Evolutionary conservation across 2,113 vertebrate genomes (phyloP), one percentile per base, ranked within the genome.

Genomic region (Cygnus buccinator): DNA sequence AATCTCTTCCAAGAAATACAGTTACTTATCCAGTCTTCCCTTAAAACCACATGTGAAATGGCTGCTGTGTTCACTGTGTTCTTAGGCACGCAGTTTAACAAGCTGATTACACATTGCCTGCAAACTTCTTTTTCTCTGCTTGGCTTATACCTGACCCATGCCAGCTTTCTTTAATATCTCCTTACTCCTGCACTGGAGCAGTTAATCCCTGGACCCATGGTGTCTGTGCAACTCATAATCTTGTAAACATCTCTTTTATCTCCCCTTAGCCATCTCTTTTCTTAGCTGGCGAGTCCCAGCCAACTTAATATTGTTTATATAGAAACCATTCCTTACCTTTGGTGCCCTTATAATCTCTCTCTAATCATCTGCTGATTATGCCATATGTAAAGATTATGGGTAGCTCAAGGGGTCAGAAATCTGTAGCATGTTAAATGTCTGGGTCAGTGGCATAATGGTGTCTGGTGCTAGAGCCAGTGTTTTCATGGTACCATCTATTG

Each of bases 181-280:
- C 46, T 71, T 81, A 35, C 31, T 57, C 39, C 41, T 46, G 7
- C 11, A 3, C 19, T 85, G 70, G 55, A 82, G 55, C 78, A 41
- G 43, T 1, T 9, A 1, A 19, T 77, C 28, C 66, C 31, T 0
- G 1, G 58, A n/a, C 16, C 13, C 10, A 3, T 37, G 21, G 35
- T 78, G 22, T 52, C 3, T 10, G 1, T 21, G 9, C 19, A 66
- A 13, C 16, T 28, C 21, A 9, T 6, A 8, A 41, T 81, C 87
- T 41, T 62, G 35, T 77, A 20, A 11, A 1, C 14, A 11, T 58
- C 19, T 65, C 17, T 63, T 13, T 1, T 28, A 39, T 37, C 20
- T 70, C 19, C 17, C n/a, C 28, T 57, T 31, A 71, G 18, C 9
- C 13, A 23, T 58, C 20, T 44, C 20, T 67, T 29, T 59, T 71